Base-by-base conservation (phyloP, 2,113 vertebrate genomes). In the Pungitius pungitius region DNA sequence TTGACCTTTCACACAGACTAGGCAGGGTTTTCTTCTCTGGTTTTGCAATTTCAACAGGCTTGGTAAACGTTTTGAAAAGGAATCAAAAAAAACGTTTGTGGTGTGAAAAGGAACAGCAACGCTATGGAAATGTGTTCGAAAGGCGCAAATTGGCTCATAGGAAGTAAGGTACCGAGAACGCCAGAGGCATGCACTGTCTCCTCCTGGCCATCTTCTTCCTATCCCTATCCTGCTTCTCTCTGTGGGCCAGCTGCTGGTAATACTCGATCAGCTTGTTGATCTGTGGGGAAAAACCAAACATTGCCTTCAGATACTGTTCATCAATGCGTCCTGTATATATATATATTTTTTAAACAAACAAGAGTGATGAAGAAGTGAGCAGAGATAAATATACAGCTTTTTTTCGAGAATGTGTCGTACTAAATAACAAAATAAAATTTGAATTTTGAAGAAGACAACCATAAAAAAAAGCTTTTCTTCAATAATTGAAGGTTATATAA, bases 261-360 rank as follows among this genome's bases (percentile, higher is more conserved):
- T 97, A 99, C 87, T 99, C 98, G 9, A 99, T 94, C 89, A 99
- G 90, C 66, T 99, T 99, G 91, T 96, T 96, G 92, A 99, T 97
- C 97, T 99, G 91, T 6, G 84, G 74, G 72, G n/a, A n/a, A 71
- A 71, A 61, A 54, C 22, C 8, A 75, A 81, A 83, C 26, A 40
- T 12, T 30, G 15, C 17, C 83, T 51, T 8, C 43, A 61, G 39
- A 33, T 9, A 73, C 0, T 30, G 18, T 2, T 69, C 3, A 55
- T 51, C 40, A 13, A 30, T 42, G 6, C 42, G 17, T 63, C 17
- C 0, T 24, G 26, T n/a, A n/a, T n/a, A n/a, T n/a, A n/a, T n/a
- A n/a, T n/a, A n/a, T 1, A 26, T 63, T 51, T 27, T 15, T 8
- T 14, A 26, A 22, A 14, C 60, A 40, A 79, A 27, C 9, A 59